Percentiles rank a stretch among this genome's conserved stretches.
phyloP scores from a whole-genome alignment of 2,888 invertebrate genomes.

The Cyaniris semiargus region DNA sequence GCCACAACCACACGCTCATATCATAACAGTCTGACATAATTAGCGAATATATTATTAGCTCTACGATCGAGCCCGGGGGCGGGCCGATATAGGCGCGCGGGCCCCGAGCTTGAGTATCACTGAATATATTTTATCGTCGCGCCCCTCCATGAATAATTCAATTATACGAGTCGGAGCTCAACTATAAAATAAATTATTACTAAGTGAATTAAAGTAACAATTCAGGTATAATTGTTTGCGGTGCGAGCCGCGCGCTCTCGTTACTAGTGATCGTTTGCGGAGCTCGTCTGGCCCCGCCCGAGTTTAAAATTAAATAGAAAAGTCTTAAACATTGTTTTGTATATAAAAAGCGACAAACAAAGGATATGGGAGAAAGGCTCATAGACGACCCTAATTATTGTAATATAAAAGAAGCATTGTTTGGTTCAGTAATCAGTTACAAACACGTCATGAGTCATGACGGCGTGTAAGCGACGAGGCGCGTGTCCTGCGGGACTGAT shows the following conservation, averaged over 20 bases:
- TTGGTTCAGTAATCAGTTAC: no score
- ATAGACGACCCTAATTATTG: no score
- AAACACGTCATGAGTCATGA: not conserved
- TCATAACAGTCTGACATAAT: not conserved
- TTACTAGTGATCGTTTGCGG: not conserved
- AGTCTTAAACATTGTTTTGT: not conserved
- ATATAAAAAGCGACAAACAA: no score
- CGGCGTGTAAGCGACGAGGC: not conserved
- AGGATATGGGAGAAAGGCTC: no score
- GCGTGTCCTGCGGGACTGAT: not conserved
- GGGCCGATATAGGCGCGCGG: not conserved
- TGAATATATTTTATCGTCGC: not conserved
- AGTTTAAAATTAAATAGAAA: not conserved
- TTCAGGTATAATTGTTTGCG: not conserved
- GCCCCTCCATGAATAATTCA: constrained; percentile 10
- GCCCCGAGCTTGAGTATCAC: not conserved
- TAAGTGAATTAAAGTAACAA: constrained; percentile 4
- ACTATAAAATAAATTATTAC: constrained; percentile 1
- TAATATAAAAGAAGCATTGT: no score
- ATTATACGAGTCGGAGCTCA: not conserved
- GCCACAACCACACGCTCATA: not conserved
- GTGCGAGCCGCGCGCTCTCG: not conserved
- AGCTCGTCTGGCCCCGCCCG: not conserved
- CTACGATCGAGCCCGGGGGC: not conserved
- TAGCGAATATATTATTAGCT: constrained; percentile 14